Evolutionary conservation across 2,888 invertebrate species (phyloP), one percentile per base, ranked within the genome.

Genomic region (Periphyllus acericola): DNA sequence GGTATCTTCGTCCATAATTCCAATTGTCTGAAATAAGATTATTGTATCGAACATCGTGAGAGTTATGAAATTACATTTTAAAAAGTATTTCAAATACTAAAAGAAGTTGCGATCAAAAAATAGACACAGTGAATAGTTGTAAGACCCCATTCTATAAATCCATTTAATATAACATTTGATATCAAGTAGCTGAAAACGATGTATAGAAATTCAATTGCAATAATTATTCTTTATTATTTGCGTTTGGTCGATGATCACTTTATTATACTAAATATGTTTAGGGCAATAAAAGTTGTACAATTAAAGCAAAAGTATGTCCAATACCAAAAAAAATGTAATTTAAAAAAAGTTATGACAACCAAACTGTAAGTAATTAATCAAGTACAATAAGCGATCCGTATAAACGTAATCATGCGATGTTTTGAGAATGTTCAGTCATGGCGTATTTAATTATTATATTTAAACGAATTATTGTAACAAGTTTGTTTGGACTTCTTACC

Each of bases 1-100:
- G 14, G 85, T 71, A 29, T 89, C 89, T 1, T 83, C 83, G 21
- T 68, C 75, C n/a, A 75, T 74, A 32, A 9, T 52, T 32, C 32
- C 46, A 46, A 25, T 52, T 2, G 36, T 29, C 82, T 82, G 32
- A n/a, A 82, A 82, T 68, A 21, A 3, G 1, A n/a, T 79, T 55
- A n/a, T n/a, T 71, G 8, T 52, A 29, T 55, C 14, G 29, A 29
- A 60, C n/a, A n/a, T 3, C 6, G 3, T 25, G 1, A 21, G 60
- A 21, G 60, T 60, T 60, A 3, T 60, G 1, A 25, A 60, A 8
- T 25, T 1, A 21, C n/a, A n/a, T n/a, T 60, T 21, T 6, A 60
- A 21, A 25, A 60, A 21, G 5, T 25, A 25, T 60, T 25, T 21
- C 1, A 21, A 8, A 60, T 60, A 60, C 8, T 5, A 60, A 55